A percentile compares a stretch with the other conserved stretches of the same genome.
phyloP scores from a whole-genome alignment of 2,888 invertebrate genomes.

The Augochlorella aurata region DNA sequence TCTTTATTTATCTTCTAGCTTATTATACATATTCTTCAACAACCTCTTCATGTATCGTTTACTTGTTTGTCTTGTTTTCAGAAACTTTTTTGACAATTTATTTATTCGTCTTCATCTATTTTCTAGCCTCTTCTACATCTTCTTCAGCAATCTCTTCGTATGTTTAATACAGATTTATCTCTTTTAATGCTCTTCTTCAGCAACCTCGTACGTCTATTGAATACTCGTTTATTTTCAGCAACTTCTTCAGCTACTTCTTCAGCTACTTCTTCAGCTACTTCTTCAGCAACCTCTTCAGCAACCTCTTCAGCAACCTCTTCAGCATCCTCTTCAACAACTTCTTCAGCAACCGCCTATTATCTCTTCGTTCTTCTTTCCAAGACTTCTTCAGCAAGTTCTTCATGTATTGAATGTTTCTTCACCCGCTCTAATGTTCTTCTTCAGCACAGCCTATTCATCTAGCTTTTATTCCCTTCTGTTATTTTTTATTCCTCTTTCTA shows the following conservation, averaged over 20 bases:
- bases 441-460: too few relatives aligned
- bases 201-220: background rate
- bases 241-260: background rate
- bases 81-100: too few relatives aligned
- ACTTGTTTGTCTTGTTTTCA: too few relatives aligned
- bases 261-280: background rate
- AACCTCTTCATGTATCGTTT: background rate
- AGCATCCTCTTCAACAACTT: background rate
- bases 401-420: too few relatives aligned
- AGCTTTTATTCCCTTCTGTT: too few relatives aligned
- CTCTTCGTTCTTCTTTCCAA: too few relatives aligned
- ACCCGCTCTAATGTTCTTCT: too few relatives aligned
- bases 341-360: background rate
- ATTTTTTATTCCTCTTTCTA: too few relatives aligned
- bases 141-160: background rate
- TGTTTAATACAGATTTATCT: background rate
- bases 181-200: background rate
- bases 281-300: too few relatives aligned
- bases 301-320: too few relatives aligned
- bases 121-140: background rate
- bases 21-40: background rate
- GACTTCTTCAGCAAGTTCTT: background rate
- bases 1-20: background rate
- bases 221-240: too few relatives aligned
- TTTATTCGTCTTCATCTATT: too few relatives aligned